A percentile compares a stretch with the other conserved stretches of the same genome.
These are phyloP conservation scores for Conistra vaccinii DNA, from an alignment of 2,888 invertebrate species.

Conservation along the genomic window DNA sequence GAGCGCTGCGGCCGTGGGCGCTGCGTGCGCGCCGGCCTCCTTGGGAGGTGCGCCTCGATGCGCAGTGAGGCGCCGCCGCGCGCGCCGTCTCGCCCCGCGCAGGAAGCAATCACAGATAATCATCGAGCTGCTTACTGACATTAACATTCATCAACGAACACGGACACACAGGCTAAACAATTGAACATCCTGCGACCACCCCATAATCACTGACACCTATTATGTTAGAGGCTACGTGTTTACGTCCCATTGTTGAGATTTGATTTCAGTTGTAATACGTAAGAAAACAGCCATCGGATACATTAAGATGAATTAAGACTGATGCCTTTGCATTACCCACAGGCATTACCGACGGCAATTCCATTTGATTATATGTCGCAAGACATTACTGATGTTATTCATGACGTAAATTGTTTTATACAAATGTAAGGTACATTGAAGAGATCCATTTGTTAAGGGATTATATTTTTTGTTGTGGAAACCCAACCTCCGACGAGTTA, in stretches of 20 bases:
- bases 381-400: slow-evolving; percentile 38
- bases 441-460: slow-evolving; percentile 37
- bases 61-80: slow-evolving; percentile 56
- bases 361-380: slow-evolving; percentile 27
- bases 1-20: slow-evolving; percentile 58
- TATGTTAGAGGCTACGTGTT: slow-evolving; percentile 45
- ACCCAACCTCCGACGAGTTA: slow-evolving; percentile 21
- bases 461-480: slow-evolving; percentile 48
- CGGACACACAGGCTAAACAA: slow-evolving; percentile 61
- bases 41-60: slow-evolving; percentile 66
- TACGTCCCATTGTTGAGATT: slow-evolving; percentile 30
- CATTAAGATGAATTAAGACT: slow-evolving; percentile 30
- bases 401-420: slow-evolving; percentile 37
- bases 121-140: slow-evolving; percentile 73
- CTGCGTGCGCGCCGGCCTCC: slow-evolving; percentile 57
- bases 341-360: slow-evolving; percentile 16
- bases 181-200: slow-evolving; percentile 64
- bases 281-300: slow-evolving; percentile 8
- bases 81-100: slow-evolving; percentile 54
- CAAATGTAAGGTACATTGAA: slow-evolving; percentile 12
- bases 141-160: slow-evolving; percentile 70
- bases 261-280: slow-evolving; percentile 28
- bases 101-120: slow-evolving; percentile 78
- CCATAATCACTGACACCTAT: slow-evolving; percentile 52
- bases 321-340: slow-evolving; percentile 6